phyloP scores from a whole-genome alignment of 2,113 vertebrate species.

The Cheilinus undulatus region DNA sequence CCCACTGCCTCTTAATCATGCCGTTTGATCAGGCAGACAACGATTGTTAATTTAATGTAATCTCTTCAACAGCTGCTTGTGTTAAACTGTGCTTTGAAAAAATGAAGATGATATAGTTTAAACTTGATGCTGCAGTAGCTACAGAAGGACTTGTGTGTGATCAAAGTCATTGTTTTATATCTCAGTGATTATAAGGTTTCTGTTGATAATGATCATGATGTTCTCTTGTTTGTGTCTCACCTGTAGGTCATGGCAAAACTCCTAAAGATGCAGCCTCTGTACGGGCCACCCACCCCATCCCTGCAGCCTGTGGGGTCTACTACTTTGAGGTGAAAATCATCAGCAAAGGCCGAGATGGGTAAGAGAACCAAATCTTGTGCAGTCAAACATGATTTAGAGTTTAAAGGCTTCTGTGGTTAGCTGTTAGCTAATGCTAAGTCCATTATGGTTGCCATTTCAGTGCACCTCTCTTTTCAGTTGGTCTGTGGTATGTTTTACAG shows the following conservation, averaged over 20 bases:
- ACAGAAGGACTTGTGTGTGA: neutral
- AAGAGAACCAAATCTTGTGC: constrained; percentile 46
- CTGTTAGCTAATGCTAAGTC: no score
- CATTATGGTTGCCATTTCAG: no score
- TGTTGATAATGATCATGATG: neutral
- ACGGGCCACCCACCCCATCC: constrained; percentile 97
- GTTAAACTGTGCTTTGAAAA: neutral
- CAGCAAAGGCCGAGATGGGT: constrained; percentile 99
- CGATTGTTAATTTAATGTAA: no score
- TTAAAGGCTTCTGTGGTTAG: no score
- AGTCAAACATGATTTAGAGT: no score
- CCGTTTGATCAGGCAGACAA: neutral
- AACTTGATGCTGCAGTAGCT: neutral
- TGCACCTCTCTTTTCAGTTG: no score
- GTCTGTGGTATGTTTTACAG: no score
- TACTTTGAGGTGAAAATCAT: constrained; percentile 99
- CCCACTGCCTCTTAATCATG: neutral
- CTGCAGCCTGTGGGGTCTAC: constrained; percentile 98
- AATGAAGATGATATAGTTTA: no score
- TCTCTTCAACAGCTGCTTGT: no score
- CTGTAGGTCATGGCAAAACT: constrained; percentile 96
- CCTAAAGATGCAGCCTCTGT: constrained; percentile 99
- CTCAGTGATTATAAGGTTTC: no score
- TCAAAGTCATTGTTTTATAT: neutral
- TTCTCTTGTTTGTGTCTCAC: constrained; percentile 23